Conservation (phyloP, 2,888 invertebrate genomes). For the Neoaliturus tenellus region DNA sequence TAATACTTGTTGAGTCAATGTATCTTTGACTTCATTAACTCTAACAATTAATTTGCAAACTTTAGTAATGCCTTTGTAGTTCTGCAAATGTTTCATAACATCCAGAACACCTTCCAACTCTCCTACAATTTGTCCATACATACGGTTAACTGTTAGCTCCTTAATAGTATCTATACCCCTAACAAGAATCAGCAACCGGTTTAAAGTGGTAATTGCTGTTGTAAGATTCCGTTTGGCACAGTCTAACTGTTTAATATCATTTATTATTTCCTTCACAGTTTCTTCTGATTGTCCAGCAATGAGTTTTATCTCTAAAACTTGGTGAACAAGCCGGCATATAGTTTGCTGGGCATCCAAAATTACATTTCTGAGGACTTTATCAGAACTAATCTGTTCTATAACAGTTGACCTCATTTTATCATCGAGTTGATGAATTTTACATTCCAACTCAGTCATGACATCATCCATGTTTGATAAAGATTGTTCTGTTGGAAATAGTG, state of each 20-base stretch:
- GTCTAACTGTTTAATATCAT: conserved; percentile 98
- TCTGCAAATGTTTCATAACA: conserved; percentile 96
- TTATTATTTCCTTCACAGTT: conserved; percentile 94
- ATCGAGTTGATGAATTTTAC: conserved; percentile 88
- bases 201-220: conserved; percentile 96
- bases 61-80: conserved; percentile 94
- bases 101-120: conserved; percentile 97
- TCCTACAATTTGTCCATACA: conserved; percentile 95
- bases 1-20: conserved; percentile 91
- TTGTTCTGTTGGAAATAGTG: conserved; percentile 98
- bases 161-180: conserved; percentile 95
- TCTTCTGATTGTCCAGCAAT: conserved; percentile 96
- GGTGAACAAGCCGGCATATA: conserved; percentile 90
- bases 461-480: conserved; percentile 94
- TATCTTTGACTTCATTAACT: conserved; percentile 83
- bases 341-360: conserved; percentile 91
- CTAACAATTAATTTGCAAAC: conserved; percentile 90
- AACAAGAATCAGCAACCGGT: conserved; percentile 98
- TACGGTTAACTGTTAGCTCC: conserved; percentile 86
- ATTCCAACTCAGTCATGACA: conserved; percentile 88
- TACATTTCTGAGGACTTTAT: conserved; percentile 89
- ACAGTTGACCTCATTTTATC: conserved; percentile 95
- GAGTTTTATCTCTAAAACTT: conserved; percentile 95
- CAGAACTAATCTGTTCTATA: conserved; percentile 91
- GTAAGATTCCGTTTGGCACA: conserved; percentile 98